A percentile compares a stretch with the other conserved stretches of the same genome.
These are phyloP conservation scores for Bucco capensis DNA, from an alignment of 2,113 vertebrate genomes.

Conservation along the genomic window DNA sequence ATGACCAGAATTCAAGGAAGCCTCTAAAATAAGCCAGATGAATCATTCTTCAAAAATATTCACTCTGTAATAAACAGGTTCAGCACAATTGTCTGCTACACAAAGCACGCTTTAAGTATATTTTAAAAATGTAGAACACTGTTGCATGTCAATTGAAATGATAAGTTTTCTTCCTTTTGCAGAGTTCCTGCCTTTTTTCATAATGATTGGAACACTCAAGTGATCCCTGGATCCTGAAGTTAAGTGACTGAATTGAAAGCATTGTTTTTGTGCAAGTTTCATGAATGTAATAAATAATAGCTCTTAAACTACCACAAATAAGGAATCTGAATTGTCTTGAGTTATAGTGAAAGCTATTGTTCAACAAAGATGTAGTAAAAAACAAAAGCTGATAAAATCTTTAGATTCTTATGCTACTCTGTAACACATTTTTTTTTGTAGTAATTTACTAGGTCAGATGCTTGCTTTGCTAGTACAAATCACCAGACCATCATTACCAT, in stretches of 20 bases:
- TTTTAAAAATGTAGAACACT: neutral
- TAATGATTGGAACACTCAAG: neutral
- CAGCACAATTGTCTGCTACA: neutral
- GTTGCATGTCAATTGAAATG: neutral
- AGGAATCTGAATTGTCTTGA: neutral
- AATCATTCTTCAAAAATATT: constrained; percentile 58
- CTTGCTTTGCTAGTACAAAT: neutral
- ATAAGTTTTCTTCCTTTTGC: neutral
- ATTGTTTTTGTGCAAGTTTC: neutral
- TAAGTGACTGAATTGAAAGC: neutral
- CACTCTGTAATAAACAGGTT: neutral
- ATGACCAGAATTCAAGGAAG: constrained; percentile 44
- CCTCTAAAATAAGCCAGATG: constrained; percentile 46
- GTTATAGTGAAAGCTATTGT: neutral
- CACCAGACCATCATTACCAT: neutral
- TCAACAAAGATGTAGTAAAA: neutral
- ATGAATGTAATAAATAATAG: neutral
- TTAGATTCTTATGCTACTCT: neutral
- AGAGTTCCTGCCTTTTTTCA: neutral
- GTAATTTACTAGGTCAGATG: neutral
- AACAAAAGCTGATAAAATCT: constrained; percentile 3
- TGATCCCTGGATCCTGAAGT: neutral
- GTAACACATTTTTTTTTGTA: neutral
- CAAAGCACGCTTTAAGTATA: neutral
- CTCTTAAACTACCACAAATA: neutral